Evolutionary conservation across 2,888 invertebrate species (phyloP).

Genomic region (Camponotus fellah): DNA sequence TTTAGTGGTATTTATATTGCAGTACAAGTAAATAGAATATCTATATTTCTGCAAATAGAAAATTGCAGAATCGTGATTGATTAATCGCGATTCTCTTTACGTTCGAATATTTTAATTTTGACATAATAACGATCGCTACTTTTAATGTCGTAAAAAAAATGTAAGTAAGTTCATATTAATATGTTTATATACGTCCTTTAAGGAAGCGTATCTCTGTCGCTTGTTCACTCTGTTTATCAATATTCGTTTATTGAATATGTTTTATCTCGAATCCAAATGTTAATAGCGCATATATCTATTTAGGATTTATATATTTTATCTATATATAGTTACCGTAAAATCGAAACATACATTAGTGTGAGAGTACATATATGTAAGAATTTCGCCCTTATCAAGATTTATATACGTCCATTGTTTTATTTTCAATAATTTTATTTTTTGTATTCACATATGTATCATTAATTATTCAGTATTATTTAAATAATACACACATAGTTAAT

Average conservation of each 20-base stretch:
- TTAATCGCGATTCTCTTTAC: neutral
- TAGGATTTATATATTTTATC: constrained; percentile 31
- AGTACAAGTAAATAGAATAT: constrained; percentile 31
- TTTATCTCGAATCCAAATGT: neutral
- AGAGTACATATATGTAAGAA: constrained; percentile 7
- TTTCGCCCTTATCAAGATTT: constrained; percentile 40
- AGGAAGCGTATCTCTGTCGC: constrained; percentile 43
- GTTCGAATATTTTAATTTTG: constrained; percentile 31
- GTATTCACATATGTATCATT: neutral
- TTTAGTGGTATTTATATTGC: constrained; percentile 72
- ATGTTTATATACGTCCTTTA: constrained; percentile 19
- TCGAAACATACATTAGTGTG: constrained; percentile 23
- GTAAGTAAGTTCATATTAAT: neutral
- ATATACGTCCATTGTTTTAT: constrained; percentile 45
- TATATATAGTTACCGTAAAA: constrained; percentile 46
- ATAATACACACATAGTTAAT: neutral
- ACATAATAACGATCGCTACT: constrained; percentile 31
- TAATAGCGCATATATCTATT: neutral
- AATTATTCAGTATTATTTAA: neutral
- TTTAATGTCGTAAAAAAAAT: neutral
- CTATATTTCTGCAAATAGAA: constrained; percentile 40
- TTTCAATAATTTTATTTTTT: constrained; percentile 5
- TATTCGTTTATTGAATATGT: neutral
- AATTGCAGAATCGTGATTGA: constrained; percentile 15
- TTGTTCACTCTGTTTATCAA: constrained; percentile 25